phyloP scores from a whole-genome alignment of 1,140 invertebrate species.

The Drosophila serrata region DNA sequence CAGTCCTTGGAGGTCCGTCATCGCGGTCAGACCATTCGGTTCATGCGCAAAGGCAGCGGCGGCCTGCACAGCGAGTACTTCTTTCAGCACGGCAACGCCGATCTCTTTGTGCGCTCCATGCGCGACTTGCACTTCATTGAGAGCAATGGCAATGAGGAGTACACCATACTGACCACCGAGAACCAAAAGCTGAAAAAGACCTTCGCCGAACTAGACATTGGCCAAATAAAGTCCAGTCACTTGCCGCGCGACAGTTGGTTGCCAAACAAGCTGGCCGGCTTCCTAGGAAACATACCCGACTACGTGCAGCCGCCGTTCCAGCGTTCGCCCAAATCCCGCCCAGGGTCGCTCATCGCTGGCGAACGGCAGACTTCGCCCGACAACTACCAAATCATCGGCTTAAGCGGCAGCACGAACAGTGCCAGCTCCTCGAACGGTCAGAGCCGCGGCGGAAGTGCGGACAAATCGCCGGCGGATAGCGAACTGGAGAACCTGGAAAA shows the following conservation, averaged over 20 bases:
- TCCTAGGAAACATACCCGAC: constrained; percentile 76
- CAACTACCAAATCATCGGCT: constrained; percentile 75
- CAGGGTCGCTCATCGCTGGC: constrained; percentile 84
- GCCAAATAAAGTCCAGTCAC: constrained; percentile 75
- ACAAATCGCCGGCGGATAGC: constrained; percentile 77
- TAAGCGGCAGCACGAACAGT: constrained; percentile 71
- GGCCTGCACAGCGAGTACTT: constrained; percentile 92
- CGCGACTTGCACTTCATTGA: constrained; percentile 85
- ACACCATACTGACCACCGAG: constrained; percentile 74
- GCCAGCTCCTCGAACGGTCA: constrained; percentile 68
- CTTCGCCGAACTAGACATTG: constrained; percentile 93
- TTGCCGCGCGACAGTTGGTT: constrained; percentile 72
- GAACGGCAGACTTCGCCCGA: constrained; percentile 68
- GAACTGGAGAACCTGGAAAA: constrained; percentile 80
- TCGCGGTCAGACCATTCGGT: constrained; percentile 89
- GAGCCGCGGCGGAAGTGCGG: constrained; percentile 69
- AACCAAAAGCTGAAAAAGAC: constrained; percentile 91
- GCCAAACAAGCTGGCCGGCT: constrained; percentile 74
- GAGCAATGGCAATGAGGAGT: constrained; percentile 60
- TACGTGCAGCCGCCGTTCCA: constrained; percentile 87
- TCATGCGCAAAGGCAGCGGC: constrained; percentile 88
- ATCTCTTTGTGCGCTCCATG: constrained; percentile 90
- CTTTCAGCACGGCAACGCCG: constrained; percentile 94
- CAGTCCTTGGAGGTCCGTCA: constrained; percentile 89
- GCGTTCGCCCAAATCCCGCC: constrained; percentile 89